Conservation (phyloP, 2,888 invertebrate species). For the Caenorhabditis wallacei region DNA sequence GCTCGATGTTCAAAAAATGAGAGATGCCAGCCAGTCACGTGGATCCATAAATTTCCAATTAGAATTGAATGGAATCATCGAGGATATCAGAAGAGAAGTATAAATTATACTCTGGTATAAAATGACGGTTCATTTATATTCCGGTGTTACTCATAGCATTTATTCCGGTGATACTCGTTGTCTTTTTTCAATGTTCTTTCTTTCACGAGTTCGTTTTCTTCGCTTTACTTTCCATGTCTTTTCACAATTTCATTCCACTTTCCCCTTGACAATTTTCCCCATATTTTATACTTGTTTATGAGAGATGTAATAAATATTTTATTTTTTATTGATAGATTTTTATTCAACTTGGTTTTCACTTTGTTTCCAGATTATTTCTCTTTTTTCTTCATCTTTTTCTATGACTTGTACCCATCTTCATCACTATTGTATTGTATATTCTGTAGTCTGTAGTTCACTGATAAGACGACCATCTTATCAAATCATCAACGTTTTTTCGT, state of each 20-base stretch:
- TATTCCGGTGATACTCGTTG: not conserved
- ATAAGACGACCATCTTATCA: constrained; percentile 34
- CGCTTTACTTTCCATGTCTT: not conserved
- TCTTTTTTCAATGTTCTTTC: not conserved
- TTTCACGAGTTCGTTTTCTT: too few relatives aligned
- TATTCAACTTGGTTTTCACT: not conserved
- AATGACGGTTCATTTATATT: not conserved
- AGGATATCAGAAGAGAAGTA: constrained; percentile 5
- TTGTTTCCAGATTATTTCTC: constrained; percentile 3
- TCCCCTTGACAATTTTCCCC: not conserved
- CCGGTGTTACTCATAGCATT: not conserved
- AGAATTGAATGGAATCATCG: not conserved
- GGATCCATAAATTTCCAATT: not conserved
- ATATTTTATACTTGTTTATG: not conserved
- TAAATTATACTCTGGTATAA: not conserved
- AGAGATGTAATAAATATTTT: not conserved
- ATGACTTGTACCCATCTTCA: constrained; percentile 8
- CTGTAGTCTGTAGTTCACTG: constrained; percentile 20
- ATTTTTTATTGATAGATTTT: not conserved
- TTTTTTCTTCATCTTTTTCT: not conserved
- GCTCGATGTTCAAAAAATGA: constrained; percentile 60
- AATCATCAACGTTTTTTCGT: constrained; percentile 21
- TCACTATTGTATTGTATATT: constrained; percentile 15
- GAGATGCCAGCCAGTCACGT: constrained; percentile 15
- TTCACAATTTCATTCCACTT: not conserved